These are phyloP conservation scores for Lottia scabra DNA, from an alignment of 2,888 invertebrate genomes.

Conservation along the genomic window DNA sequence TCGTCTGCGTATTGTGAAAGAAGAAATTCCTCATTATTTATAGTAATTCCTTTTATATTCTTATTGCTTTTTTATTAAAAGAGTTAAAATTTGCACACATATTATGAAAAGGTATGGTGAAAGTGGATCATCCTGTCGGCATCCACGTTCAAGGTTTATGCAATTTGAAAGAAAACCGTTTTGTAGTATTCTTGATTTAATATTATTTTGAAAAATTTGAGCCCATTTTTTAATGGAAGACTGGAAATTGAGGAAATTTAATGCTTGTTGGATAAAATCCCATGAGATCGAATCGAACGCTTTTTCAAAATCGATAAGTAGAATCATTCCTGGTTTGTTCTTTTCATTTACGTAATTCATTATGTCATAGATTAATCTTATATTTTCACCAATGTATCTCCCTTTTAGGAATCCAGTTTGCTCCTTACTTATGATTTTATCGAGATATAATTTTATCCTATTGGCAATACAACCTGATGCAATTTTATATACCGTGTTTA, in stretches of 20 bases:
- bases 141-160: background rate
- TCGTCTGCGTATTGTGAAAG: background rate
- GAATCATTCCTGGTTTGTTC: background rate
- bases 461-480: background rate
- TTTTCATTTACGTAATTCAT: background rate
- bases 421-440: background rate
- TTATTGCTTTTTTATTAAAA: background rate
- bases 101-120: background rate
- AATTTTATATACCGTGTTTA: constrained; percentile 15
- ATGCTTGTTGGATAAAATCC: background rate
- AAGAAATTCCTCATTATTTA: background rate
- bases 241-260: background rate
- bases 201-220: background rate
- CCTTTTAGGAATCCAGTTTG: background rate
- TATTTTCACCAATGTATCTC: background rate
- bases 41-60: background rate
- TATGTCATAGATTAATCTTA: background rate
- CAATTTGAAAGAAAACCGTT: background rate
- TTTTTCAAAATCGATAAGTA: background rate
- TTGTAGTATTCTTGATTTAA: background rate
- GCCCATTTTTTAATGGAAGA: background rate
- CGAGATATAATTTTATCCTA: background rate
- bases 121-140: background rate
- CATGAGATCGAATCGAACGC: background rate
- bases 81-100: background rate